These are phyloP conservation scores for Psammodynastes pulverulentus DNA, from an alignment of 2,113 vertebrate genomes.

Conservation along the genomic window DNA sequence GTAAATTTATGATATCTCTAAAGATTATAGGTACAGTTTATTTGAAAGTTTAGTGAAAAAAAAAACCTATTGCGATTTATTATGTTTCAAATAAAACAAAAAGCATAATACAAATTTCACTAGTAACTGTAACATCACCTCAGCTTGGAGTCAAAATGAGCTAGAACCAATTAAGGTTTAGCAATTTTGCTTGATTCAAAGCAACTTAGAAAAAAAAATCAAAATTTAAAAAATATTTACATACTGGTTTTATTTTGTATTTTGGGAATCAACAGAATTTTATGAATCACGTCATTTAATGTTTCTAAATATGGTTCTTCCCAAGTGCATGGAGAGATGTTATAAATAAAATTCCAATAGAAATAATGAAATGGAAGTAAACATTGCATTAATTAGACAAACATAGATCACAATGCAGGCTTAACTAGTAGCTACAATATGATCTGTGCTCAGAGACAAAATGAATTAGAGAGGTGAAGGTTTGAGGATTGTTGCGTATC, in stretches of 20 bases:
- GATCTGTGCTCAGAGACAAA: background rate
- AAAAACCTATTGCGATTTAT: background rate
- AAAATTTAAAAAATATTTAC: background rate
- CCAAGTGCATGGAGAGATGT: background rate
- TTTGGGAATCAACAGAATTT: background rate
- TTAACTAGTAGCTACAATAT: background rate
- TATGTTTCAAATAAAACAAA: background rate
- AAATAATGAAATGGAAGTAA: background rate
- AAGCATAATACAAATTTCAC: background rate
- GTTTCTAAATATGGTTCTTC: background rate
- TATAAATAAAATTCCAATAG: background rate
- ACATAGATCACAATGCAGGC: background rate
- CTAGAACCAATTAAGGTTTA: background rate
- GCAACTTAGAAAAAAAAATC: background rate
- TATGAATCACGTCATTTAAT: background rate
- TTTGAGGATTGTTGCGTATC: background rate
- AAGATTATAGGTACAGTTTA: background rate
- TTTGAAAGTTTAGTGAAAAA: background rate
- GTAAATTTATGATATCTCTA: background rate
- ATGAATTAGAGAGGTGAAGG: background rate
- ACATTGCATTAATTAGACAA: background rate
- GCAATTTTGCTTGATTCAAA: background rate
- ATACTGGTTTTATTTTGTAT: background rate
- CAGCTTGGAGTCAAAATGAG: background rate
- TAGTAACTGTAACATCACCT: background rate